A percentile compares a stretch with the other conserved stretches of the same genome.
phyloP scores from a whole-genome alignment of 2,797 vertebrate genomes.

The Coranthus polyacanthus region DNA sequence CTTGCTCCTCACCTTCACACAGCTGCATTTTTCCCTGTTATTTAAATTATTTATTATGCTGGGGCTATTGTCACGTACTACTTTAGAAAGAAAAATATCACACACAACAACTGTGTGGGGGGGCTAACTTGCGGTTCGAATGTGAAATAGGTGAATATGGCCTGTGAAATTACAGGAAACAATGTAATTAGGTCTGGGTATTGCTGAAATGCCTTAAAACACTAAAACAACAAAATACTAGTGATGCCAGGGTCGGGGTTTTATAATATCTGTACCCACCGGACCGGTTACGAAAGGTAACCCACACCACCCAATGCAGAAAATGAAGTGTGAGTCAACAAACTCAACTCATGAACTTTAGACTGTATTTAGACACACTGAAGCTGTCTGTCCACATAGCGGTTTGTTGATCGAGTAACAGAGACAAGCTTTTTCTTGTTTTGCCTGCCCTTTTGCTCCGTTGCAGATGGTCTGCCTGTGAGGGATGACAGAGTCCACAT shows the following conservation, averaged over 20 bases:
- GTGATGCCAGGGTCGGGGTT: not conserved
- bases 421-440: too few species aligned
- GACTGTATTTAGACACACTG: too few species aligned
- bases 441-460: too few species aligned
- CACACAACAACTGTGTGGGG: not conserved
- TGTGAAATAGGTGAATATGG: slow-evolving; percentile 9
- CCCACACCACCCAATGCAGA: too few species aligned
- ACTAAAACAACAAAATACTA: not conserved
- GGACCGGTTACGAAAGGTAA: too few species aligned
- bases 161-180: not conserved
- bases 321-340: too few species aligned
- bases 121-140: slow-evolving; percentile 4
- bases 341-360: too few species aligned
- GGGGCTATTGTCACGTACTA: slow-evolving; percentile 38
- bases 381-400: too few species aligned
- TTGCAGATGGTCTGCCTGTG: too few species aligned
- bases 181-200: not conserved
- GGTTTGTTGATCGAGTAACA: too few species aligned
- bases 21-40: slow-evolving; percentile 36
- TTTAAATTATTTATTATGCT: slow-evolving; percentile 62
- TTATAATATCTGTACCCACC: too few species aligned
- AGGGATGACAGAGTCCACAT: too few species aligned
- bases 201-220: not conserved
- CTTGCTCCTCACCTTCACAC: slow-evolving; percentile 56
- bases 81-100: slow-evolving; percentile 21